Conservation (phyloP, 2,888 invertebrate species). For the Drepana falcataria region DNA sequence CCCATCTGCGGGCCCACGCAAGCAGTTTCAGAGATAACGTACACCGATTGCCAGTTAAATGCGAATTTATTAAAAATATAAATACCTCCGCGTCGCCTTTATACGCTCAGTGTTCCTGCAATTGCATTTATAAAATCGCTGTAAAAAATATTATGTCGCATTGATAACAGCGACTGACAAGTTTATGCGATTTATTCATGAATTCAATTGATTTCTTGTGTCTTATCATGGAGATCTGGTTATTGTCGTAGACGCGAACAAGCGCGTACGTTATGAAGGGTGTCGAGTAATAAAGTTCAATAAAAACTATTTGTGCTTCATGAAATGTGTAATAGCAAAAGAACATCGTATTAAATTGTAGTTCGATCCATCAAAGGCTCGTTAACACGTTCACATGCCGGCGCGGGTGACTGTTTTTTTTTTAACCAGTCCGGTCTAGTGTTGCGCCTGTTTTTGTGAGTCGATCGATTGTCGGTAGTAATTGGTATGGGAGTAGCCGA, state of each 20-base stretch:
- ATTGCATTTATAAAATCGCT: conserved; percentile 43
- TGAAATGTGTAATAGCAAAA: conserved; percentile 44
- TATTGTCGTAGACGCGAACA: conserved; percentile 30
- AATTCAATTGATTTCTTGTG: conserved; percentile 68
- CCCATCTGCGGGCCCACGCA: conserved; percentile 55
- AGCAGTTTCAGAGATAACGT: conserved; percentile 66
- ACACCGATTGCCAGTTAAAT: conserved; percentile 54
- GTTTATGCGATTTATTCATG: conserved; percentile 70
- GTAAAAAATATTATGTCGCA: conserved; percentile 64
- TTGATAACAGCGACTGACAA: conserved; percentile 53
- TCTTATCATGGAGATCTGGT: conserved; percentile 46
- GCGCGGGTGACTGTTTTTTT: conserved; percentile 39
- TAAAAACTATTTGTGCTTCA: conserved; percentile 45
- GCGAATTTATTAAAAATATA: conserved; percentile 63
- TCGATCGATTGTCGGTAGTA: conserved; percentile 70
- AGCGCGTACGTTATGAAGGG: conserved; percentile 29
- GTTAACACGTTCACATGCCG: conserved; percentile 62
- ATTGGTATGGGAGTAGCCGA: conserved; percentile 74
- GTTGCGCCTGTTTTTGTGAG: conserved; percentile 62
- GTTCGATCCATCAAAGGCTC: conserved; percentile 70
- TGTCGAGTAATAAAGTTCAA: conserved; percentile 32
- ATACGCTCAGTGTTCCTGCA: conserved; percentile 41
- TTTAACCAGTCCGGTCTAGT: conserved; percentile 53
- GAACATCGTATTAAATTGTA: conserved; percentile 54
- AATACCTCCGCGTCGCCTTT: conserved; percentile 37